phyloP scores from a whole-genome alignment of 2,113 vertebrate genomes.

The Actenoides hombroni region DNA sequence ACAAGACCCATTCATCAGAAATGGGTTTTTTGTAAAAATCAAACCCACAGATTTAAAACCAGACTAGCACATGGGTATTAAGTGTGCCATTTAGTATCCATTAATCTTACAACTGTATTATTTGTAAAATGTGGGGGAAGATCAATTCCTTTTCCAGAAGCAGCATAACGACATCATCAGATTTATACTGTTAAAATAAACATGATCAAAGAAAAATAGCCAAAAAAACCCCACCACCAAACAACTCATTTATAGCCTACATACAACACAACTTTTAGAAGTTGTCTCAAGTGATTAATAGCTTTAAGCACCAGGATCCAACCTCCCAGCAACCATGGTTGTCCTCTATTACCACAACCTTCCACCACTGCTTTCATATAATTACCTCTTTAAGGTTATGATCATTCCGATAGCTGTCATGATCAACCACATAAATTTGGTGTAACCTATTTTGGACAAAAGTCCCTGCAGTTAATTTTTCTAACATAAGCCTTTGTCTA shows the following conservation, averaged over 20 bases:
- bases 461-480: not conserved
- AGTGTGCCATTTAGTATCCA: not conserved
- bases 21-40: not conserved
- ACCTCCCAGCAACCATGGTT: not conserved
- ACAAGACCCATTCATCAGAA: not conserved
- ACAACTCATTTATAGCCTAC: not conserved
- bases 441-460: not conserved
- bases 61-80: not conserved
- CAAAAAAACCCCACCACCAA: not conserved
- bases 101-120: not conserved
- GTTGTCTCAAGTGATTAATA: not conserved
- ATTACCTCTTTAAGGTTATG: not conserved
- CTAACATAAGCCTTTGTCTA: not conserved
- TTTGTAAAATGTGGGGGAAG: not conserved
- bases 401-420: not conserved
- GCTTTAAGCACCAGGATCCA: not conserved
- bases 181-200: not conserved
- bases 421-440: constrained; percentile 10
- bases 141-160: not conserved
- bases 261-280: not conserved
- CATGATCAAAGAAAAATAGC: not conserved
- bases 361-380: not conserved
- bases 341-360: not conserved
- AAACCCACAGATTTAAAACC: not conserved
- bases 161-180: not conserved